Percentiles rank a stretch among this genome's conserved stretches.
Evolutionary conservation across 2,113 vertebrate species (phyloP).

Genomic region (Boulengerochromis microlepis): DNA sequence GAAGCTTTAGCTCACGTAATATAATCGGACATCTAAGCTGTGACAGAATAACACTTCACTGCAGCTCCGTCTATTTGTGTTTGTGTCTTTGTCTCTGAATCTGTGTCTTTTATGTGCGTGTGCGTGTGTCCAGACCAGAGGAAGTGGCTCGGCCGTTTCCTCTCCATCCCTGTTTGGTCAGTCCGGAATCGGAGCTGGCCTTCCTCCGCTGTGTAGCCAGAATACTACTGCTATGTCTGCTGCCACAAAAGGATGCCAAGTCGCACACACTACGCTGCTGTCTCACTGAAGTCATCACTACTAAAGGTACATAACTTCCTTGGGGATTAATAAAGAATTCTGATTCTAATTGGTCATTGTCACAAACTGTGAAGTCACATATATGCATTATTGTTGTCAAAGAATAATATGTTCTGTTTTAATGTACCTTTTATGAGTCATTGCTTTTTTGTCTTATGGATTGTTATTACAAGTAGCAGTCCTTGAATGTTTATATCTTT

Average conservation of each 20-base stretch:
- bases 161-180: constrained; percentile 85
- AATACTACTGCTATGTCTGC: constrained; percentile 86
- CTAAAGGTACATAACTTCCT: constrained; percentile 77
- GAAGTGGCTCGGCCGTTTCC: constrained; percentile 84
- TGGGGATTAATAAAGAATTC: neutral
- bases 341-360: neutral
- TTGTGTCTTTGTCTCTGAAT: neutral
- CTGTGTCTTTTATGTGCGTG: neutral
- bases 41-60: neutral
- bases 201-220: constrained; percentile 89
- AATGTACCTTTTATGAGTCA: neutral
- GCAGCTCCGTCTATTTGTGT: neutral
- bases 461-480: neutral
- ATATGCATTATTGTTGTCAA: neutral
- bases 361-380: neutral
- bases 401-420: neutral
- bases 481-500: neutral
- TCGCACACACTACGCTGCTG: constrained; percentile 88
- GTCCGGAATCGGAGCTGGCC: constrained; percentile 81
- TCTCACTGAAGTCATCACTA: constrained; percentile 93
- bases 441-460: neutral
- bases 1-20: neutral
- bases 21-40: neutral
- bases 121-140: constrained; percentile 75
- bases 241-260: constrained; percentile 85